Evolutionary conservation across 2,797 vertebrate species (phyloP), one percentile per base, ranked within the genome.

Genomic region (Melanotaenia maccullochi): DNA sequence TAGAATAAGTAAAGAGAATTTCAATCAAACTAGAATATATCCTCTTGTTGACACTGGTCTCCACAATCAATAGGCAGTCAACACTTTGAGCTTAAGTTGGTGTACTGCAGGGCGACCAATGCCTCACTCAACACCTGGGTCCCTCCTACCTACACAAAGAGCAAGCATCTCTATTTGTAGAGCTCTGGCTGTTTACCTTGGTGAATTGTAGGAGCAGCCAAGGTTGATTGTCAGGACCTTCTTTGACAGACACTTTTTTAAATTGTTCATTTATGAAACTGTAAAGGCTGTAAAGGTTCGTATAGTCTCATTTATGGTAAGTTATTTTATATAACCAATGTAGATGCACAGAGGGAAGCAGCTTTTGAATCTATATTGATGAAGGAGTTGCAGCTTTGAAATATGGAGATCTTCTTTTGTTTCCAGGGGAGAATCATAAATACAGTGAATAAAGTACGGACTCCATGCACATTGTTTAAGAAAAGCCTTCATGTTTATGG

Each of bases 21-120:
- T 90, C 87, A 91, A 87, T 90, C 89, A 91, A 89, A 90, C 86
- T 83, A 60, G 84, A 89, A 90, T 85, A 90, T 86, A 89, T 91
- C 83, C 85, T 85, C 84, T 79, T 88, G 90, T 88, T 87, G 91
- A 90, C 85, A 80, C 68, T 49, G 47, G 81, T 71, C 79, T 85
- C 54, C 42, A 65, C 71, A 89, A 92, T 93, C 90, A 81, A 93
- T 93, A 91, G 69, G 73, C 73, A 87, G 87, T 85, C 85, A 87
- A 88, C 90, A 87, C 80, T 88, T 82, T 85, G 73, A 88, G 85
- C 77, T 89, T 75, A 84, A 71, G 73, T 84, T 83, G 78, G 79
- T 78, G 78, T 75, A 84, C 82, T 87, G 76, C 66, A 30, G 89
- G 83, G 82, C 61, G 84, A 83, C 73, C 55, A 9, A 83, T 82